Percentiles rank a stretch among this genome's conserved stretches.
Conservation (phyloP, 2,797 vertebrate species). For the Melanotaenia boesemani region DNA sequence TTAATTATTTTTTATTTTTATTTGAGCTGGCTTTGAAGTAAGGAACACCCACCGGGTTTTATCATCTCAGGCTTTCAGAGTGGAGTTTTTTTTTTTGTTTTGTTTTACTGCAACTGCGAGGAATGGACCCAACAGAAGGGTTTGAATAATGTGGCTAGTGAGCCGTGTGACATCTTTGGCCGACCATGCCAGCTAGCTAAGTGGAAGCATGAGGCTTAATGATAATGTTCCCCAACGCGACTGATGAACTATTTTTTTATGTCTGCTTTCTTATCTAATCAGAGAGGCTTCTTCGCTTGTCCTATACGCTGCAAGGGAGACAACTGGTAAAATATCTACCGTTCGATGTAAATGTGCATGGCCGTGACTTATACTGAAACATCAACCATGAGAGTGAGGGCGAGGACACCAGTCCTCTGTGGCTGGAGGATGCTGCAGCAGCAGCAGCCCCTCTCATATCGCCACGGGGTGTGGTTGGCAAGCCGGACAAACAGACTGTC, state of each 20-base stretch:
- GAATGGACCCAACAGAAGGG: neutral
- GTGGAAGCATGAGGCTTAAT: slow-evolving; percentile 44
- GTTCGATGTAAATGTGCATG: neutral
- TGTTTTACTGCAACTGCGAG: neutral
- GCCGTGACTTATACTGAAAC: slow-evolving; percentile 2
- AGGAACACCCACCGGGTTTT: neutral
- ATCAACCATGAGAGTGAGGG: slow-evolving; percentile 1
- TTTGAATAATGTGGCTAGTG: slow-evolving; percentile 6
- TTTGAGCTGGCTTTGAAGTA: slow-evolving; percentile 8
- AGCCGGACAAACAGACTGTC: slow-evolving; percentile 52
- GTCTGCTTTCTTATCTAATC: slow-evolving; percentile 10
- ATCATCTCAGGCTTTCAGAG: slow-evolving; percentile 12
- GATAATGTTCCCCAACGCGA: slow-evolving; percentile 18
- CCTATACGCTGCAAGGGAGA: neutral
- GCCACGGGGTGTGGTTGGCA: slow-evolving; percentile 79
- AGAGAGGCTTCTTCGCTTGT: neutral
- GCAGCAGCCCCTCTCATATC: slow-evolving; percentile 52
- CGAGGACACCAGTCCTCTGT: slow-evolving; percentile 53
- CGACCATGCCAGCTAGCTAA: slow-evolving; percentile 18
- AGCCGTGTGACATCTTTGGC: slow-evolving; percentile 5
- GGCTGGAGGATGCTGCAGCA: slow-evolving; percentile 61
- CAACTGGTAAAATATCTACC: neutral
- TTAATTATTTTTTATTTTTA: no score
- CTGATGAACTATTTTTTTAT: slow-evolving; percentile 17
- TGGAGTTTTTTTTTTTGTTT: slow-evolving; percentile 3